These are phyloP conservation scores for Ctenosaura bakeri DNA, from an alignment of 2,797 vertebrate species.

Conservation along the genomic window DNA sequence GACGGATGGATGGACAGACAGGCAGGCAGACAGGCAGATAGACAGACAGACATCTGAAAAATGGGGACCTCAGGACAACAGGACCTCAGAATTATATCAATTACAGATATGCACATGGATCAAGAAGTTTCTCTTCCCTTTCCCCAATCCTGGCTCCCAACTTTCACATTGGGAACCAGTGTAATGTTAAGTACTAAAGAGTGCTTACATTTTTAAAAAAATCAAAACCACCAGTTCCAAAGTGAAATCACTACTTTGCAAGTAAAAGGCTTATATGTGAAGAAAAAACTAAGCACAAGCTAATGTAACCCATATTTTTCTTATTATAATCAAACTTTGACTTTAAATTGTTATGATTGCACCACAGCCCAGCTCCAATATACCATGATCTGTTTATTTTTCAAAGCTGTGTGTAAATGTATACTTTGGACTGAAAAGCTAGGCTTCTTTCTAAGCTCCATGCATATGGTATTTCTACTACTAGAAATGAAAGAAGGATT, in stretches of 20 bases:
- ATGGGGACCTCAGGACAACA: not conserved
- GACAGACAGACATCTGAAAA: not conserved
- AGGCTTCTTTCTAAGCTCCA: not conserved
- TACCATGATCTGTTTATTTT: not conserved
- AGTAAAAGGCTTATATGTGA: slow-evolving; percentile 9
- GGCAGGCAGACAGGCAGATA: too few species aligned
- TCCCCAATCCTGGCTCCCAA: not conserved
- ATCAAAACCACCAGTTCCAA: not conserved
- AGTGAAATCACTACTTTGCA: slow-evolving; percentile 15
- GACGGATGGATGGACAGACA: too few species aligned
- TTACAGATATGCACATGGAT: not conserved
- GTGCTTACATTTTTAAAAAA: slow-evolving; percentile 1
- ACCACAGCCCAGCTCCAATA: slow-evolving; percentile 34
- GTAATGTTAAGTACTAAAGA: not conserved
- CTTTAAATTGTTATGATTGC: slow-evolving; percentile 20
- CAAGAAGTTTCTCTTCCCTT: slow-evolving; percentile 17
- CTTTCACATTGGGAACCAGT: not conserved
- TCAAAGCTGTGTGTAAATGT: not conserved
- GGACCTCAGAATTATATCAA: not conserved
- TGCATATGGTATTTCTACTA: not conserved
- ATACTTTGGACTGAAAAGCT: not conserved
- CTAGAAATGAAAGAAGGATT: not conserved
- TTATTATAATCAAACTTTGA: not conserved
- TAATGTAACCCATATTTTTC: slow-evolving; percentile 5
- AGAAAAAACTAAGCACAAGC: not conserved